Conservation (phyloP, 2,797 vertebrate species). For the Coranthus polyacanthus region DNA sequence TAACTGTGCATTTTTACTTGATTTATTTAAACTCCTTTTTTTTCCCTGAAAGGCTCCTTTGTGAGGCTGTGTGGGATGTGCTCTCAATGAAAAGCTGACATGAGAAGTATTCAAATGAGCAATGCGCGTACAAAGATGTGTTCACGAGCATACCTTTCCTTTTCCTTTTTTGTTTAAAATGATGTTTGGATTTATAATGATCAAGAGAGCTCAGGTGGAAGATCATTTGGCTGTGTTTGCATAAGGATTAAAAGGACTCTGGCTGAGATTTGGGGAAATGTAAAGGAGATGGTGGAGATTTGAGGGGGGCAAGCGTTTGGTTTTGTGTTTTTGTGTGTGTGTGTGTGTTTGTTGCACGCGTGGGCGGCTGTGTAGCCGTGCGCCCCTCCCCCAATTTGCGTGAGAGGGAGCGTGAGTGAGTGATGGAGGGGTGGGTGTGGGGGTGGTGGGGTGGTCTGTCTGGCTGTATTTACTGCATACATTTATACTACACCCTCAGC, state of each 20-base stretch:
- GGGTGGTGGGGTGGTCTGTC: conserved; percentile 64
- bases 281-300: conserved; percentile 20
- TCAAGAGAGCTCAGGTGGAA: conserved; percentile 48
- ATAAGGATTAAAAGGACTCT: conserved; percentile 18
- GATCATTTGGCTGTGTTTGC: conserved; percentile 30
- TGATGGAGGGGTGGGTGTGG: neutral
- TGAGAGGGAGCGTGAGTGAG: conserved; percentile 45
- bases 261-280: conserved; percentile 31
- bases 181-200: conserved; percentile 21
- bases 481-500: conserved; percentile 71
- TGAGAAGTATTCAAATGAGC: conserved; percentile 63
- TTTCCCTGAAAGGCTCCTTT: conserved; percentile 42
- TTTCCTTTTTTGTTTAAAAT: conserved; percentile 18
- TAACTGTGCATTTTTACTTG: conserved; percentile 36
- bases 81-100: conserved; percentile 51
- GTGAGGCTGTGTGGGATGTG: conserved; percentile 19
- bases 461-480: conserved; percentile 78
- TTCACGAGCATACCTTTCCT: conserved; percentile 7
- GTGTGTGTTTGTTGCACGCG: conserved; percentile 63
- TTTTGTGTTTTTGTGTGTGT: conserved; percentile 58
- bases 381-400: conserved; percentile 79
- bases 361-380: conserved; percentile 44
- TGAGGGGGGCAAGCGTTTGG: conserved; percentile 19
- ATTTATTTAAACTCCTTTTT: conserved; percentile 39
- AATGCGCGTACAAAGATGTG: conserved; percentile 30